Percentiles rank a stretch among this genome's conserved stretches.
These are phyloP conservation scores for Phenacoccus solenopsis DNA, from an alignment of 1,140 invertebrate genomes.

Conservation along the genomic window DNA sequence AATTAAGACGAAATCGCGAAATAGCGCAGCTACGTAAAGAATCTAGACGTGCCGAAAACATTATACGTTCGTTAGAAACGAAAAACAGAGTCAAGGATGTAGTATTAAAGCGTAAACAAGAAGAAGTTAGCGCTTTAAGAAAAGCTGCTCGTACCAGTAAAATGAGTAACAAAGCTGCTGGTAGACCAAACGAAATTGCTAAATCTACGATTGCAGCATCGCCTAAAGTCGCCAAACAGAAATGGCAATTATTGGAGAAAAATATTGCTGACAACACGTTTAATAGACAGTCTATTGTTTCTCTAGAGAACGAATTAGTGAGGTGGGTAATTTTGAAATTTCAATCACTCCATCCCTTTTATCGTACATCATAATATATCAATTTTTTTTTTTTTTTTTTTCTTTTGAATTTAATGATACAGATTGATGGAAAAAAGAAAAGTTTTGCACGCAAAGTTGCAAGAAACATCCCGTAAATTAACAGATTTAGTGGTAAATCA, in stretches of 20 bases:
- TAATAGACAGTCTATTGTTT: conserved; percentile 61
- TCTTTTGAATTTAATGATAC: conserved; percentile 18
- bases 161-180: conserved; percentile 55
- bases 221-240: conserved; percentile 54
- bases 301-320: conserved; percentile 79
- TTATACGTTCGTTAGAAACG: conserved; percentile 73
- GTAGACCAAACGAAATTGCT: conserved; percentile 35
- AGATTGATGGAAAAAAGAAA: conserved; percentile 52
- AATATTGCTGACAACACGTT: conserved; percentile 61
- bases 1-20: conserved; percentile 54
- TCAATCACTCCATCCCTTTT: conserved; percentile 6
- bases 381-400: neutral
- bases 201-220: conserved; percentile 32
- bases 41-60: conserved; percentile 71
- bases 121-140: conserved; percentile 48
- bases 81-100: conserved; percentile 86
- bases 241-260: conserved; percentile 60
- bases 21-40: conserved; percentile 83
- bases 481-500: conserved; percentile 23
- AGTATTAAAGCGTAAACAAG: conserved; percentile 80
- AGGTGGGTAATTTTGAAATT: conserved; percentile 36
- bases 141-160: conserved; percentile 21
- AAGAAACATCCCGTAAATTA: conserved; percentile 33
- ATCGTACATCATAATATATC: neutral
- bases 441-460: conserved; percentile 46